Conservation (phyloP, 2,888 invertebrate genomes). For the Vanessa cardui region DNA sequence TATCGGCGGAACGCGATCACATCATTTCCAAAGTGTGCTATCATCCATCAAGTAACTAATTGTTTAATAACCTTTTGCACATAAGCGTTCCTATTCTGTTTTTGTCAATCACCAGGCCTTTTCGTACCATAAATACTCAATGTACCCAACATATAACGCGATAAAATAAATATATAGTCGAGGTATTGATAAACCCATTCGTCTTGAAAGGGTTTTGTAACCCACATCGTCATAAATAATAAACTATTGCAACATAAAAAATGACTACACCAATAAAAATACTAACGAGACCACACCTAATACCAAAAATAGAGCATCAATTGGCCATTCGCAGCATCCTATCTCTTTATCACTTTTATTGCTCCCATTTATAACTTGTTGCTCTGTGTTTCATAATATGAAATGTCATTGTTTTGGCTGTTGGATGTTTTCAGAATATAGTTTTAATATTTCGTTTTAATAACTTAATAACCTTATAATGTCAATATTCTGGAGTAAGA, state of each 20-base stretch:
- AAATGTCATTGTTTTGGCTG: conserved; percentile 2
- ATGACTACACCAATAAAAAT: conserved; percentile 8
- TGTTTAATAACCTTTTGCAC: too few relatives aligned
- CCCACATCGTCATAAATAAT: not conserved
- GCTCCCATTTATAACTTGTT: conserved; percentile 35
- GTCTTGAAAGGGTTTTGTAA: not conserved
- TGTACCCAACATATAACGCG: too few relatives aligned
- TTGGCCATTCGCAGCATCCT: conserved; percentile 42
- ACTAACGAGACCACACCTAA: conserved; percentile 41
- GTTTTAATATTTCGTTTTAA: not conserved
- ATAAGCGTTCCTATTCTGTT: too few relatives aligned
- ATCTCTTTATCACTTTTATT: conserved; percentile 40
- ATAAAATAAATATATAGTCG: not conserved
- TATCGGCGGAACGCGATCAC: too few relatives aligned
- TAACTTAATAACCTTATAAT: not conserved
- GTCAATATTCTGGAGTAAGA: too few relatives aligned
- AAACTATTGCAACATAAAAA: conserved; percentile 20
- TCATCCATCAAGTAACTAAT: not conserved
- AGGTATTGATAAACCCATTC: not conserved
- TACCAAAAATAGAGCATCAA: conserved; percentile 43
- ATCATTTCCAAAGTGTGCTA: not conserved
- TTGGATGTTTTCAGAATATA: not conserved
- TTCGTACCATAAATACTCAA: too few relatives aligned
- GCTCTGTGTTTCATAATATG: conserved; percentile 14
- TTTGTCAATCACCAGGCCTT: too few relatives aligned